phyloP scores from a whole-genome alignment of 2,113 vertebrate species.

The Hystrix cristata region DNA sequence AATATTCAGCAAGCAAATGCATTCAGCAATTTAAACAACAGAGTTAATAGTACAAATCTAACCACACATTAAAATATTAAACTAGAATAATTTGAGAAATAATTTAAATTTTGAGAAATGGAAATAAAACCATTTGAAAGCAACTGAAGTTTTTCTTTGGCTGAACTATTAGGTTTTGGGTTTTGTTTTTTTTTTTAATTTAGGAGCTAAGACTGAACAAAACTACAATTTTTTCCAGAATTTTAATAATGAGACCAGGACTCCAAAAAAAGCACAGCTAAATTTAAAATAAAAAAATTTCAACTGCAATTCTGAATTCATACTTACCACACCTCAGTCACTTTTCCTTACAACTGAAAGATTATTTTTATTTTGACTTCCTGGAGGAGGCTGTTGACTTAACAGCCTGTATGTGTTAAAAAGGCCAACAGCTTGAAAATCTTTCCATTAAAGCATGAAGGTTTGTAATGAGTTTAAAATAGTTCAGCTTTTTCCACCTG shows the following conservation, averaged over 20 bases:
- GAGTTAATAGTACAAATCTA: neutral
- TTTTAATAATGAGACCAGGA: neutral
- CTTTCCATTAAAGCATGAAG: neutral
- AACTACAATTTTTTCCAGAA: neutral
- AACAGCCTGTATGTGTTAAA: neutral
- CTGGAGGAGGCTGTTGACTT: neutral
- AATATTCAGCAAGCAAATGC: conserved; percentile 6
- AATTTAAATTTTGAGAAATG: conserved; percentile 1
- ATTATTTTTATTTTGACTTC: neutral
- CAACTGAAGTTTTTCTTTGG: neutral
- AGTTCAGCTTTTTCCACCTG: conserved; percentile 7
- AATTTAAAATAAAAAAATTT: neutral
- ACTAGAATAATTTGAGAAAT: neutral
- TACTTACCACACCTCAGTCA: neutral
- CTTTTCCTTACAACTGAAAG: conserved; percentile 29
- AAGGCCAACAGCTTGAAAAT: neutral
- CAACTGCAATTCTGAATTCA: neutral
- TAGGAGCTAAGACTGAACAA: neutral
- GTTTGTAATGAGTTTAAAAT: conserved; percentile 58
- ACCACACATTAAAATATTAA: conserved; percentile 35
- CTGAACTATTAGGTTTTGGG: neutral
- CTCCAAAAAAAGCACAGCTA: neutral
- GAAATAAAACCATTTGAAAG: conserved; percentile 2
- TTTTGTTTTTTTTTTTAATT: neutral
- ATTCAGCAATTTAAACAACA: neutral